These are phyloP conservation scores for Diplolepis rosae DNA, from an alignment of 2,888 invertebrate species.

Conservation along the genomic window DNA sequence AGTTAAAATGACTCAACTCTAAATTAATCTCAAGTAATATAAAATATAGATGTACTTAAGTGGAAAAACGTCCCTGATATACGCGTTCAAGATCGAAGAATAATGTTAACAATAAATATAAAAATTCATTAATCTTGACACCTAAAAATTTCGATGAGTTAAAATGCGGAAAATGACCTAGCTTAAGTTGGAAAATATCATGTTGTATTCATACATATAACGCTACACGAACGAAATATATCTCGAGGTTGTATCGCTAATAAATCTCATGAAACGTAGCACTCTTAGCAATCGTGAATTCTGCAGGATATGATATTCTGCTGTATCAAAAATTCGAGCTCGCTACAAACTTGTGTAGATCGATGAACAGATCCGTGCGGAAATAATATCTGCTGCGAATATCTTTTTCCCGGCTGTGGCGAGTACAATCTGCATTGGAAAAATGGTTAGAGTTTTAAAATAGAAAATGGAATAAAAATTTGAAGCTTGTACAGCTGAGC, in stretches of 20 bases:
- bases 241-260: background rate
- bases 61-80: too few species aligned
- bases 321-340: constrained; percentile 18
- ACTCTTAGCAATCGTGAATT: constrained; percentile 13
- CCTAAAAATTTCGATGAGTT: too few species aligned
- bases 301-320: constrained; percentile 20
- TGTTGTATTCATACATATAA: background rate
- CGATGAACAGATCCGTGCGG: constrained; percentile 26
- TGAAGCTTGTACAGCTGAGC: background rate
- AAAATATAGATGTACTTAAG: too few species aligned
- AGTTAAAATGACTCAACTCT: too few species aligned
- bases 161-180: background rate
- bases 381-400: constrained; percentile 17
- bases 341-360: constrained; percentile 13
- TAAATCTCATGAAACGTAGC: constrained; percentile 11
- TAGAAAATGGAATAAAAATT: background rate
- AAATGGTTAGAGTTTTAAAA: background rate
- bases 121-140: too few species aligned
- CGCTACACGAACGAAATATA: constrained; percentile 3
- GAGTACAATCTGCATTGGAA: constrained; percentile 8
- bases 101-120: too few species aligned
- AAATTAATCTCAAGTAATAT: too few species aligned
- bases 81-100: too few species aligned
- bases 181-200: background rate
- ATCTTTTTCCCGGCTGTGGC: background rate